Evolutionary conservation across 2,113 vertebrate species (phyloP), one percentile per base, ranked within the genome.

Genomic region (Rhinoderma darwinii): DNA sequence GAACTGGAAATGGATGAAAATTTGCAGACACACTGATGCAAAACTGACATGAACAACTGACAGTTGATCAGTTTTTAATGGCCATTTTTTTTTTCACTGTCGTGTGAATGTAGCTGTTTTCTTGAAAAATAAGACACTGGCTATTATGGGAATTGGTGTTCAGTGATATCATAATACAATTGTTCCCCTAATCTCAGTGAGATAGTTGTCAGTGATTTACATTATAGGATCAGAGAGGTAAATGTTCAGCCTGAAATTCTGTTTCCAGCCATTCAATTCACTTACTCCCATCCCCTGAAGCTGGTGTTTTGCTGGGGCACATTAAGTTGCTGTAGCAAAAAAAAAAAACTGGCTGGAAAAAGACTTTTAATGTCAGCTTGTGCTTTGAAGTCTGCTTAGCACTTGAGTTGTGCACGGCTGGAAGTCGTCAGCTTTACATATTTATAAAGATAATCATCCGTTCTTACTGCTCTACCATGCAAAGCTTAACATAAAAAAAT

Each of bases 391-490:
- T 86, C 32, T 59, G 77, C 84, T 86, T 80, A 86, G 77, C 76
- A 81, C 76, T 80, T 37, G 61, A 86, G 44, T 80, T 86, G 44
- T 41, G 63, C 84, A 6, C 77, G 78, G 84, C 84, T 86, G 77
- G 84, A 81, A 80, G 76, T 81, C 76, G 17, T 86, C 84, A 80
- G 76, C 84, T 86, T 86, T 86, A 81, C 84, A 86, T 86, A 86
- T 86, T 86, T 81, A 81, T 86, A 86, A 80, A 80, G 77, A 80
- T 86, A 86, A 86, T 86, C 47, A 35, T 86, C 84, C 73, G 72
- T 84, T 75, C 72, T 59, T 84, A 76, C 14, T 20, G 47, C 47
- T 81, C 77, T 43, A 72, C 77, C 47, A 72, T 72, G 63, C 84
- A 81, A 86, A 72, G 66, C 75, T 80, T n/a, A 54, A 56, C n/a